Conservation (phyloP, 2,113 vertebrate species). For the Turnix velox region DNA sequence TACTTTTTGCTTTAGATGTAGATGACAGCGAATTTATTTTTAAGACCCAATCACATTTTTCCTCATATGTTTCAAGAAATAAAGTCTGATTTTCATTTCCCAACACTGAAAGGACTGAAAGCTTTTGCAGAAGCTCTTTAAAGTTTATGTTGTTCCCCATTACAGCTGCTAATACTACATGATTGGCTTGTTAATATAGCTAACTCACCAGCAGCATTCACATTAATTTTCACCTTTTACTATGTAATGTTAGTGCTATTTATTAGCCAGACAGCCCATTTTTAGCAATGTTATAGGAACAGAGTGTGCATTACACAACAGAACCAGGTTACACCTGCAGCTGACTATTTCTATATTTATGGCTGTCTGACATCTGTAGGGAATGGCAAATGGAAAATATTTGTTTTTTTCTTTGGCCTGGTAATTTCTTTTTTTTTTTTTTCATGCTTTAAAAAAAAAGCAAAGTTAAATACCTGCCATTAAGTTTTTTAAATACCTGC, state of each 20-base stretch:
- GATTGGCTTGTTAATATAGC: constrained; percentile 29
- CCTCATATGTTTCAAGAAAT: not conserved
- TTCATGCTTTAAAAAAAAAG: constrained; percentile 62
- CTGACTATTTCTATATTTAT: constrained; percentile 56
- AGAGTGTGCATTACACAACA: constrained; percentile 35
- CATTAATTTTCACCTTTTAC: constrained; percentile 55
- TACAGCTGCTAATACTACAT: constrained; percentile 15
- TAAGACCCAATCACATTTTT: not conserved
- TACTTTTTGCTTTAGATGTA: not conserved
- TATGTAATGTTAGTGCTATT: constrained; percentile 44
- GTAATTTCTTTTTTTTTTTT: constrained; percentile 1
- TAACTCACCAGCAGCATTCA: constrained; percentile 16
- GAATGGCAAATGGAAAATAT: constrained; percentile 55
- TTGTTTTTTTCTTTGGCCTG: constrained; percentile 26
- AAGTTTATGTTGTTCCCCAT: constrained; percentile 13
- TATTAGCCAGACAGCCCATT: constrained; percentile 48
- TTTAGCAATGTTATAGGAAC: constrained; percentile 54
- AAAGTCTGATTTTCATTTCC: not conserved
- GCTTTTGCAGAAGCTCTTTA: constrained; percentile 31
- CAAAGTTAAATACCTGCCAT: constrained; percentile 35
- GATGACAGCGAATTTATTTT: not conserved
- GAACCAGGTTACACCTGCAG: constrained; percentile 55
- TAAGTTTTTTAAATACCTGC: constrained; percentile 60
- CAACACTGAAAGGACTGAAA: not conserved
- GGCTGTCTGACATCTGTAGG: constrained; percentile 53